Base-by-base conservation (phyloP, 2,888 invertebrate genomes). In the Drosophila melanosoma region DNA sequence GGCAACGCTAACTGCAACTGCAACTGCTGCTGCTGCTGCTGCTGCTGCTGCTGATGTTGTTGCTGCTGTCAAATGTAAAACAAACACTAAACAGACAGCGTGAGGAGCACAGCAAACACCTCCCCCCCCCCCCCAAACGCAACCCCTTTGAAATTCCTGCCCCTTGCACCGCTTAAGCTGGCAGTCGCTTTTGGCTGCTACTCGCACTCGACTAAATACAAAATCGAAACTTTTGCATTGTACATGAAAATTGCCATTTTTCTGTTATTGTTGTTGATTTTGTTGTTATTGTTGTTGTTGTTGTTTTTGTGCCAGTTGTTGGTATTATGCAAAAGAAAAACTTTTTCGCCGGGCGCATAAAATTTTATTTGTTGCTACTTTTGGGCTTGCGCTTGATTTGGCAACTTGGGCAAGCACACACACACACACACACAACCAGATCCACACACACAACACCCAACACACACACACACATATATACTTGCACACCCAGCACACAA, bases 331-430 rank as follows among this genome's bases (percentile, higher is more conserved):
- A 84, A 87, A 87, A 78, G 79, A 67, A 88, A 84, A 88, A 87
- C 71, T 86, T 88, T 81, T 87, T 79, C 69, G 83, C 81, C 69
- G 65, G 81, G 85, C 76, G 87, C 84, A 87, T 87, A 87, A 88
- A 88, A 89, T 87, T 83, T 87, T 87, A 87, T 87, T 89, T 89
- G 87, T 89, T 87, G 87, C 87, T 87, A 87, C 89, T 87, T 87
- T 87, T 83, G 87, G 84, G 87, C 84, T 87, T 84, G 83, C 84
- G 84, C 87, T 87, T 87, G 87, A 87, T 87, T 87, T 87, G 89
- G 84, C 87, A 88, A 66, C 81, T 64, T 40, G 38, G 64, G 57
- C 57, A 32, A 56, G 6, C 29, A 62, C 54, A 65, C 68, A 58
- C 72, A 62, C 54, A 65, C 68, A 58, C 72, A 49, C 72, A 56